Evolutionary conservation across 2,797 vertebrate genomes (phyloP).

Genomic region (Todus mexicanus): DNA sequence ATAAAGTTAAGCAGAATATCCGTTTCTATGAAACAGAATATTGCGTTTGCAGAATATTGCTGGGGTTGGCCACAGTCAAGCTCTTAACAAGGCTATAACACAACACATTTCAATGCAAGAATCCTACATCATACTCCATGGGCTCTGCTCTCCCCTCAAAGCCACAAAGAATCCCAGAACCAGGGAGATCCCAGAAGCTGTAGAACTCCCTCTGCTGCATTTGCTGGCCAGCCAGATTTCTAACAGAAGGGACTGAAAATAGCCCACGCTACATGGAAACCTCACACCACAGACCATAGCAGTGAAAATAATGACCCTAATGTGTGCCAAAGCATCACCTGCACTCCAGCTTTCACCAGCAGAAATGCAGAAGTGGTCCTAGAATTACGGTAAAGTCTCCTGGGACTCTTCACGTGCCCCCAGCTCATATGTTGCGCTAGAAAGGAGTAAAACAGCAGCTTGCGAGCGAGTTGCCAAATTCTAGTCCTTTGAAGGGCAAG

Average conservation of each 20-base stretch:
- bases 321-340: neutral
- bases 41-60: conserved; percentile 25
- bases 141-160: neutral
- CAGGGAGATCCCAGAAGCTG: neutral
- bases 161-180: neutral
- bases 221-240: neutral
- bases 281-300: neutral
- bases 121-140: neutral
- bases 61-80: neutral
- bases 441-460: neutral
- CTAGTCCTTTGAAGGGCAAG: neutral
- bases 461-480: neutral
- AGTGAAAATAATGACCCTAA: neutral
- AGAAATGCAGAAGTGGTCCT: neutral
- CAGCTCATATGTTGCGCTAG: neutral
- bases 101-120: neutral
- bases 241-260: neutral
- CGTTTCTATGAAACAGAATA: conserved; percentile 8
- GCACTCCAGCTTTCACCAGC: neutral
- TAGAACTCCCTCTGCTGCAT: neutral
- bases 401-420: neutral
- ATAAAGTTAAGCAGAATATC: neutral
- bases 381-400: neutral
- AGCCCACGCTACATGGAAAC: fast-evolving
- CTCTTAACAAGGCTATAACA: neutral